A percentile compares a stretch with the other conserved stretches of the same genome.
Evolutionary conservation across 2,113 vertebrate genomes (phyloP).

Genomic region (Ursus arctos): DNA sequence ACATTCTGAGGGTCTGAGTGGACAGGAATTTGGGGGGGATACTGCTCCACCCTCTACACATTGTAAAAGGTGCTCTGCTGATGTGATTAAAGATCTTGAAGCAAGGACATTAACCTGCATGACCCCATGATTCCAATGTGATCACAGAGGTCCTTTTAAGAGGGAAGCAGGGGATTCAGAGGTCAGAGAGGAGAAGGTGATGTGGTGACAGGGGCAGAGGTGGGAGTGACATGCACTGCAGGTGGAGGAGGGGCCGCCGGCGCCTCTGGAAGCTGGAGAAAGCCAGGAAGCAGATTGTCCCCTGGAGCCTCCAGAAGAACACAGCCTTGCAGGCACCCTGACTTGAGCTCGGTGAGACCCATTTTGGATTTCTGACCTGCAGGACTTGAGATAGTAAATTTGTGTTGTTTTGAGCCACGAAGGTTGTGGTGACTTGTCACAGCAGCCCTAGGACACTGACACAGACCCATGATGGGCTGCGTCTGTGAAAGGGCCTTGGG

Average conservation of each 20-base stretch:
- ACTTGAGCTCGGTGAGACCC: neutral
- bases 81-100: neutral
- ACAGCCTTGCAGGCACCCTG: fast-evolving
- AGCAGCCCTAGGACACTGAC: neutral
- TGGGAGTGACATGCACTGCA: fast-evolving
- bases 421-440: neutral
- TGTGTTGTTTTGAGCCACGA: neutral
- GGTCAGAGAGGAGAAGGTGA: neutral
- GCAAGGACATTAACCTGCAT: fast-evolving
- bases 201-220: neutral
- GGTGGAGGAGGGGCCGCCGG: fast-evolving
- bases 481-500: neutral
- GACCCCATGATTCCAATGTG: fast-evolving
- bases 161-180: neutral
- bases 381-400: neutral
- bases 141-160: neutral
- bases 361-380: neutral
- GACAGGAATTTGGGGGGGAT: neutral
- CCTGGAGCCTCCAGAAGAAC: no score
- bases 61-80: neutral
- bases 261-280: fast-evolving
- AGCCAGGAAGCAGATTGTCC: neutral
- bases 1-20: neutral
- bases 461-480: neutral
- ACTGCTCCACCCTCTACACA: fast-evolving